Evolutionary conservation across 2,797 vertebrate genomes (phyloP).

Genomic region (Spea hammondii): DNA sequence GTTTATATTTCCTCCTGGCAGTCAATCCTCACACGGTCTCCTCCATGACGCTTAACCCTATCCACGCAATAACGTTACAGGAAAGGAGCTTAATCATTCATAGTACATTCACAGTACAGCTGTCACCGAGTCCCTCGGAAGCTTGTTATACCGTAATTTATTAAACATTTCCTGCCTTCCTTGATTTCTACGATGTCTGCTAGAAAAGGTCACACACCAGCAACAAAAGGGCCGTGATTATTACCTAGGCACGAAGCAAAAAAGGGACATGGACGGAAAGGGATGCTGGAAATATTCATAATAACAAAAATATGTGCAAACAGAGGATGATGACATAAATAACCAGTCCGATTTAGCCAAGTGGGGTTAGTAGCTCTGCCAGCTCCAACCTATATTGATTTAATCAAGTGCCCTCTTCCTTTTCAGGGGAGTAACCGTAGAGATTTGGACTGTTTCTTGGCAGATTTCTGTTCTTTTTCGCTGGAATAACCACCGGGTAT

Average conservation of each 20-base stretch:
- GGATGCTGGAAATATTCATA: not conserved
- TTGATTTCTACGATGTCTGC: not conserved
- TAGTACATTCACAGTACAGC: not conserved
- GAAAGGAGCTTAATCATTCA: not conserved
- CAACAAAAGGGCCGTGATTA: not conserved
- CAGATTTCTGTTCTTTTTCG: no score
- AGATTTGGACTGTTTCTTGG: no score
- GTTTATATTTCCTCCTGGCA: not conserved
- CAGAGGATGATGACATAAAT: not conserved
- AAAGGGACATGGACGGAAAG: constrained; percentile 3
- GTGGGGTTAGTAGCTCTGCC: no score
- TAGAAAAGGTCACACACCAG: constrained; percentile 2
- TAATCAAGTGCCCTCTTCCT: no score
- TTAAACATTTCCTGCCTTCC: constrained; percentile 20
- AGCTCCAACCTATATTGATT: no score
- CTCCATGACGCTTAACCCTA: constrained; percentile 6
- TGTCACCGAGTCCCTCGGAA: constrained; percentile 17
- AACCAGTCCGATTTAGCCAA: no score
- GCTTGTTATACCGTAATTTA: constrained; percentile 20
- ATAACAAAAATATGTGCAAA: not conserved
- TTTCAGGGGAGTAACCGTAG: no score
- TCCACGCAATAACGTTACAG: not conserved
- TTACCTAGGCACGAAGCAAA: not conserved
- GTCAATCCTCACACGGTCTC: not conserved
- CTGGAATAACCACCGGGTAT: no score